phyloP scores from a whole-genome alignment of 2,888 invertebrate species.

The Lordiphosa andalusiaca region DNA sequence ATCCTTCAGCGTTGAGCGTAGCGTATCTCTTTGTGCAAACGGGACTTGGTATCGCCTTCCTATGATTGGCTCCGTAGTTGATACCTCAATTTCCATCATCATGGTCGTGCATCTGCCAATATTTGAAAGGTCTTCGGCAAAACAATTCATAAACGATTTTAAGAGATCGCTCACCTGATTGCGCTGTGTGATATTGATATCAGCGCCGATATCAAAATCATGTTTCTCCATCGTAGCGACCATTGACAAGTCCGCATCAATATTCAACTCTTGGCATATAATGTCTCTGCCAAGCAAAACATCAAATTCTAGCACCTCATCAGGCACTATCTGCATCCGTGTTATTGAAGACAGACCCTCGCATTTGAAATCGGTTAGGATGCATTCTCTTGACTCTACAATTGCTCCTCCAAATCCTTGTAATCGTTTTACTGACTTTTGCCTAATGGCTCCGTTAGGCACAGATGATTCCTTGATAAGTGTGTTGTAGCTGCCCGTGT shows the following conservation, averaged over 20 bases:
- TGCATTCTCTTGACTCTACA: not conserved
- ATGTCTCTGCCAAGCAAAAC: too few relatives aligned
- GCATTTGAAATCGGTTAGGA: not conserved
- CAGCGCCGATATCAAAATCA: too few relatives aligned
- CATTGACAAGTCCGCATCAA: too few relatives aligned
- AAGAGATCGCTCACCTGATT: too few relatives aligned
- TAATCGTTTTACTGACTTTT: not conserved
- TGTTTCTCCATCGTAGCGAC: too few relatives aligned
- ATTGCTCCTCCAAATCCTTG: too few relatives aligned
- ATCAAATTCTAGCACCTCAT: too few relatives aligned
- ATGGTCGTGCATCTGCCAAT: not conserved
- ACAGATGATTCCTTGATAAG: too few relatives aligned
- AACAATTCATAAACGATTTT: not conserved
- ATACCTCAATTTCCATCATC: not conserved
- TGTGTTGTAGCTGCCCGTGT: too few relatives aligned
- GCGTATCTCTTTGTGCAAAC: not conserved
- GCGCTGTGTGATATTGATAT: too few relatives aligned
- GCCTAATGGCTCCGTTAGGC: not conserved
- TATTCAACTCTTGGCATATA: too few relatives aligned
- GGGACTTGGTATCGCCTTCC: constrained; percentile 1
- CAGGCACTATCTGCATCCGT: too few relatives aligned
- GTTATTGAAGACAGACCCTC: not conserved
- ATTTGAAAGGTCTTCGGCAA: constrained; percentile 5
- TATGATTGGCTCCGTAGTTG: not conserved
- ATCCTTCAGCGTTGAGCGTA: not conserved